Conservation (phyloP, 2,797 vertebrate species). For the Selene dorsalis region DNA sequence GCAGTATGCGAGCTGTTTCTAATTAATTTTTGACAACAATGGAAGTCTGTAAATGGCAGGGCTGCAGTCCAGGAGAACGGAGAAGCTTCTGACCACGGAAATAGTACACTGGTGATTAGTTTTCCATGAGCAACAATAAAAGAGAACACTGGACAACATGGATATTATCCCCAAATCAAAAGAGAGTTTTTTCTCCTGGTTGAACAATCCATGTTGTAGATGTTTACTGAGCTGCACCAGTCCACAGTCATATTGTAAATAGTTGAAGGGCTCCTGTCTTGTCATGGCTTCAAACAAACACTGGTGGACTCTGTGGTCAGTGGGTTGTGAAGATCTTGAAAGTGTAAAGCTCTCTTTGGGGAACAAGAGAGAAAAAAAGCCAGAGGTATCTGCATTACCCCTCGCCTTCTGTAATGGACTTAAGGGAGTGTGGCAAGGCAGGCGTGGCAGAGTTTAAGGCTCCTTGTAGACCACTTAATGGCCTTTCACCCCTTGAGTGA, state of each 20-base stretch:
- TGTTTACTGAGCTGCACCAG: not conserved
- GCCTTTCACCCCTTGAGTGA: slow-evolving; percentile 53
- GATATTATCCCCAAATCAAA: slow-evolving; percentile 15
- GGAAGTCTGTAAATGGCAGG: slow-evolving; percentile 30
- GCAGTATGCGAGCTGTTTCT: slow-evolving; percentile 41
- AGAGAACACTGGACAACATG: not conserved
- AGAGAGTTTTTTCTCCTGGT: not conserved
- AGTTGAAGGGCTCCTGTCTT: slow-evolving; percentile 33
- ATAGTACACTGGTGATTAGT: slow-evolving; percentile 5
- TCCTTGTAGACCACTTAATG: slow-evolving; percentile 59
- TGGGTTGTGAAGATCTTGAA: slow-evolving; percentile 64
- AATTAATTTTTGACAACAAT: slow-evolving; percentile 54
- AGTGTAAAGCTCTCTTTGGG: slow-evolving; percentile 63
- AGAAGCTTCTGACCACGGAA: slow-evolving; percentile 12
- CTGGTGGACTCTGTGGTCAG: slow-evolving; percentile 45
- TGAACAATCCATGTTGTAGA: slow-evolving; percentile 14
- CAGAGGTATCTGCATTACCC: slow-evolving; percentile 45
- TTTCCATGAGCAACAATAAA: slow-evolving; percentile 4
- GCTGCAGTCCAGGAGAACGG: slow-evolving; percentile 15
- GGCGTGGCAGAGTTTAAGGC: slow-evolving; percentile 48
- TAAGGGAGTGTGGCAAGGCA: slow-evolving; percentile 39
- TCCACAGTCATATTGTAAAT: slow-evolving; percentile 27
- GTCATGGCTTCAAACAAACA: slow-evolving; percentile 32
- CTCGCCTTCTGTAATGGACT: slow-evolving; percentile 58
- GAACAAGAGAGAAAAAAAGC: slow-evolving; percentile 43